Evolutionary conservation across 2,113 vertebrate species (phyloP).

Genomic region (Erythrocebus patas): DNA sequence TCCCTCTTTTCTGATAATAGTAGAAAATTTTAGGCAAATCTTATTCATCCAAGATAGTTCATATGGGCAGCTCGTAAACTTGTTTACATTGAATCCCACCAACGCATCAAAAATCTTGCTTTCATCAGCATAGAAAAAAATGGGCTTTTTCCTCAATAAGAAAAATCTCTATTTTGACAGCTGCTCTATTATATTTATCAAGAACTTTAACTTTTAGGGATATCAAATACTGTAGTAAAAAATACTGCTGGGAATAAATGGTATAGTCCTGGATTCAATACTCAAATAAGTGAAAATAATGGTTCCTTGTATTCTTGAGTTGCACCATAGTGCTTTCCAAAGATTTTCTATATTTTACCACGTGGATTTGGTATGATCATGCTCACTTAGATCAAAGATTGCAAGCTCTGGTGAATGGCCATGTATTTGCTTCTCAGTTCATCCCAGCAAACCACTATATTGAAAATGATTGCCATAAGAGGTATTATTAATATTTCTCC

Average conservation of each 20-base stretch:
- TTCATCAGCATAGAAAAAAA: background rate
- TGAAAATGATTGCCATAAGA: background rate
- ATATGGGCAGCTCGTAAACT: background rate
- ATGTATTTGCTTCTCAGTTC: background rate
- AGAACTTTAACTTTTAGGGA: conserved; percentile 19
- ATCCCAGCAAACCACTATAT: background rate
- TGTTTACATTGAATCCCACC: background rate
- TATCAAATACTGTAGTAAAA: background rate
- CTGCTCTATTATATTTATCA: background rate
- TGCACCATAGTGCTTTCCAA: background rate
- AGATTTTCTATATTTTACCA: background rate
- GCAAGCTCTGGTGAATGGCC: background rate
- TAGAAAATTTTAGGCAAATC: background rate
- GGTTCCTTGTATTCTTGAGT: background rate
- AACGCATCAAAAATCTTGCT: background rate
- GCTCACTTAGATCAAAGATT: background rate
- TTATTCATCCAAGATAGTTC: background rate
- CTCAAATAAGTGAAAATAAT: conserved; percentile 1
- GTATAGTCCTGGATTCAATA: background rate
- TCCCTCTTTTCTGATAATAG: background rate
- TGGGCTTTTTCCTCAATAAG: background rate
- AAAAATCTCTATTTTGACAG: background rate
- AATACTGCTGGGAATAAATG: background rate
- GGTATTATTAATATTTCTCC: background rate
- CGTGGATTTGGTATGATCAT: background rate